Conservation (phyloP, 2,888 invertebrate genomes). For the Nomada goodeniana region DNA sequence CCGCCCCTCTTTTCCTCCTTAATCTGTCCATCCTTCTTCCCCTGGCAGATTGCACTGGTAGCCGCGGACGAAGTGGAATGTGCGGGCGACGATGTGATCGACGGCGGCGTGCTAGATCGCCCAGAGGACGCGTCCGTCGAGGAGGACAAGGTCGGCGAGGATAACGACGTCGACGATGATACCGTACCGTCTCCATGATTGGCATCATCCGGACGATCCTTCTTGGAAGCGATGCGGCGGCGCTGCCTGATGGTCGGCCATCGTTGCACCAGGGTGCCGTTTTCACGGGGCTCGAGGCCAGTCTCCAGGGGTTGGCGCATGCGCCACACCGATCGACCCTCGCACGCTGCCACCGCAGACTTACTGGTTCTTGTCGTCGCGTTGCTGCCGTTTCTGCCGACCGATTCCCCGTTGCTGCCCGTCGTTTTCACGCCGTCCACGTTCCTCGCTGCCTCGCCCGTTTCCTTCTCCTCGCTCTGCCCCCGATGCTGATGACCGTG, state of each 20-base stretch:
- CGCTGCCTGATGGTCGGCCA: constrained; percentile 58
- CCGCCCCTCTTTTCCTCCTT: neutral
- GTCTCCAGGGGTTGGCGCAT: constrained; percentile 84
- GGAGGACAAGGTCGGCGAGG: constrained; percentile 59
- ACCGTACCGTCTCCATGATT: constrained; percentile 15
- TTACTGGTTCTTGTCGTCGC: constrained; percentile 46
- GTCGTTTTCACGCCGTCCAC: constrained; percentile 76
- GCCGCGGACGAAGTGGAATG: constrained; percentile 46
- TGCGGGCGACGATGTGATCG: constrained; percentile 60
- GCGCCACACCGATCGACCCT: constrained; percentile 82
- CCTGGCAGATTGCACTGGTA: constrained; percentile 29
- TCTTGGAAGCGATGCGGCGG: constrained; percentile 17
- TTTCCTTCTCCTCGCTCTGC: neutral
- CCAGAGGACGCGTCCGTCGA: constrained; percentile 55
- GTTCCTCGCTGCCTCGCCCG: constrained; percentile 50
- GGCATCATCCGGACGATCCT: constrained; percentile 37
- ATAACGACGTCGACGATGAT: constrained; percentile 55
- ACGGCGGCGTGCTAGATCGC: constrained; percentile 59
- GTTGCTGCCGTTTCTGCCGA: constrained; percentile 26
- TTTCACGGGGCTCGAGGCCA: constrained; percentile 78
- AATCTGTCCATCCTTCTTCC: neutral
- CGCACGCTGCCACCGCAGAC: constrained; percentile 67
- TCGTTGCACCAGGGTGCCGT: constrained; percentile 83
- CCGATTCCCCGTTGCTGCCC: constrained; percentile 1
- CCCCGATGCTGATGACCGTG: constrained; percentile 67